Base-by-base conservation (phyloP, 2,888 invertebrate species). In the Stictocephala bisonia region DNA sequence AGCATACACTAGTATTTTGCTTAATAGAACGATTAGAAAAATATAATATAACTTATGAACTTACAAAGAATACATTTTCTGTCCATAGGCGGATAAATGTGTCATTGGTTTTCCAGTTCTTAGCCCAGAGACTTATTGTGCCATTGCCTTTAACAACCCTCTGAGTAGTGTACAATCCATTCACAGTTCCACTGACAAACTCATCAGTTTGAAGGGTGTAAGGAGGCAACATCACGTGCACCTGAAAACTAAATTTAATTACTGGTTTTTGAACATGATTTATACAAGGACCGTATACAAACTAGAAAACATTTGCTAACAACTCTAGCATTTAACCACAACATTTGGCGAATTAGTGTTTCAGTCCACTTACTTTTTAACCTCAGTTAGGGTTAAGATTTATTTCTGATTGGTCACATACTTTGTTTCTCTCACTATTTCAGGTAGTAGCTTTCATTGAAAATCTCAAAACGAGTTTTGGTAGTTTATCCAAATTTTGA, bases 111-210 rank as follows among this genome's bases (percentile, higher is more conserved):
- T 75, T 51, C 48, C 64, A 71, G 35, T 71, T 74, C 40, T 66
- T 75, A 18, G 77, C 81, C 35, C 77, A 81, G 71, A 83, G 78
- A 20, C 80, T 78, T 7, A 84, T 75, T 2, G 83, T 83, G 0
- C 81, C 80, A 77, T 85, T 84, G 4, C 84, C 85, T 22, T 79
- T 77, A 1, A 81, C 82, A 60, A 80, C 78, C 73, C 82, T 82
- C 71, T 83, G 82, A 13, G 82, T 79, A 6, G 82, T 79, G 73
- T 80, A 83, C 67, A 80, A 80, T 3, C 82, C 82, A 18, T 77
- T 78, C 3, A 83, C 77, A 0, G 76, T 75, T 0, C 81, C 84
- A 22, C 78, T 77, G 3, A 84, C 72, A 18, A 75, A 78, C 71
- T 82, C 81, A 20, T 82, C 84, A 1, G 81, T 80, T n/a, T 82